A percentile compares a stretch with the other conserved stretches of the same genome.
phyloP scores from a whole-genome alignment of 2,888 invertebrate species.

The Peribatodes rhomboidaria region DNA sequence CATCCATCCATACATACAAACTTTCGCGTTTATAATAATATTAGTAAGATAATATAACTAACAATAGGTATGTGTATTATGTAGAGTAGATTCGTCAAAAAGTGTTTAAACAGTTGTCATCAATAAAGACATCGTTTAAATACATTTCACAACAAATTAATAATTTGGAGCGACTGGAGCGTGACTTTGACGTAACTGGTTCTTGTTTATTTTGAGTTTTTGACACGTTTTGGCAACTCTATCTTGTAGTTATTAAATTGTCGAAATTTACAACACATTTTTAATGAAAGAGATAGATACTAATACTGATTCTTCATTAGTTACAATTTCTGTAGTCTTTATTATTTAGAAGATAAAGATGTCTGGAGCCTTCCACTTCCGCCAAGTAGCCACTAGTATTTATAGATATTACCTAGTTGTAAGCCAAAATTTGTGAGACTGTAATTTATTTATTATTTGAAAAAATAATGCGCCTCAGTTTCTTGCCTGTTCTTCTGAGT shows the following conservation, averaged over 20 bases:
- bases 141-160: constrained; percentile 29
- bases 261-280: neutral
- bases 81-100: constrained; percentile 31
- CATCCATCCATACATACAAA: too few relatives aligned
- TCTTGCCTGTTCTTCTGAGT: too few relatives aligned
- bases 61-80: neutral
- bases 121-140: constrained; percentile 19
- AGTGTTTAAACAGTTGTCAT: constrained; percentile 39
- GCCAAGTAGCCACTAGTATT: too few relatives aligned
- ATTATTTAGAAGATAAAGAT: too few relatives aligned
- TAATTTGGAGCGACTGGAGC: constrained; percentile 35
- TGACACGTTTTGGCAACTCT: constrained; percentile 18
- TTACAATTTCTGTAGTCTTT: too few relatives aligned
- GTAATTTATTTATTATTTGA: too few relatives aligned
- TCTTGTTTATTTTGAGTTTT: constrained; percentile 18
- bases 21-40: neutral
- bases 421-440: too few relatives aligned
- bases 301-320: neutral
- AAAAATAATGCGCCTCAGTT: too few relatives aligned
- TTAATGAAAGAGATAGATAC: neutral
- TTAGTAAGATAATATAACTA: neutral
- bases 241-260: constrained; percentile 3
- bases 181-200: constrained; percentile 37
- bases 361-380: too few relatives aligned
- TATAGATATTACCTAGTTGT: too few relatives aligned